Evolutionary conservation across 2,113 vertebrate genomes (phyloP), one percentile per base, ranked within the genome.

Genomic region (Brachypteracias leptosomus): DNA sequence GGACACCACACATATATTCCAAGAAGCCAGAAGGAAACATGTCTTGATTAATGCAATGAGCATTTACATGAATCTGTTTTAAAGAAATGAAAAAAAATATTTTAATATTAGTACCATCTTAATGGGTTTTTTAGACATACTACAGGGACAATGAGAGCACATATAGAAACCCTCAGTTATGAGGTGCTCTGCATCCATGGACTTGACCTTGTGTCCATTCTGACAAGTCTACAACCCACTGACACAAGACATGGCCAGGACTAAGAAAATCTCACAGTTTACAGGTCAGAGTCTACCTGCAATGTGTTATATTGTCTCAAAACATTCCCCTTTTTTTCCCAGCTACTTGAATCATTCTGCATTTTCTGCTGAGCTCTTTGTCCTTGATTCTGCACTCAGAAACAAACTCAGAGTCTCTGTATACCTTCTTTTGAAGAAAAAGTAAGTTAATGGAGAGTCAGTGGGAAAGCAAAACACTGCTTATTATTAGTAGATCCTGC

Each of bases 81-180:
- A 58, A 88, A 78, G 28, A 74, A 85, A 44, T 4, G 7, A 12
- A 61, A 66, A 44, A 12, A 2, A 1, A 1, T 44, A 38, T 55
- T 71, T 14, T 25, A 51, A 25, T 68, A 46, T 59, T 51, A 76
- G 25, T 24, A 40, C 3, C 3, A 55, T 54, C 55, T 67, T 44
- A 9, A 19, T 6, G 54, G 20, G 31, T 11, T 25, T 62, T 88
- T 52, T 20, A 49, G 13, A 44, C 4, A 4, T 40, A 33, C 16
- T 10, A 16, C 25, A 77, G 22, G 14, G 75, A 55, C 7, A n/a
- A 40, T 26, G 22, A 71, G 38, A 87, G 54, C 5, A 40, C 28
- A 26, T 0, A 8, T 6, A 55, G 25, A 91, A 63, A 28, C 14
- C 16, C 3, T 0, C 11, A 61, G 33, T 19, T 42, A 25, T 12